phyloP scores from a whole-genome alignment of 2,797 vertebrate species.

The Atherinosoma microstoma region DNA sequence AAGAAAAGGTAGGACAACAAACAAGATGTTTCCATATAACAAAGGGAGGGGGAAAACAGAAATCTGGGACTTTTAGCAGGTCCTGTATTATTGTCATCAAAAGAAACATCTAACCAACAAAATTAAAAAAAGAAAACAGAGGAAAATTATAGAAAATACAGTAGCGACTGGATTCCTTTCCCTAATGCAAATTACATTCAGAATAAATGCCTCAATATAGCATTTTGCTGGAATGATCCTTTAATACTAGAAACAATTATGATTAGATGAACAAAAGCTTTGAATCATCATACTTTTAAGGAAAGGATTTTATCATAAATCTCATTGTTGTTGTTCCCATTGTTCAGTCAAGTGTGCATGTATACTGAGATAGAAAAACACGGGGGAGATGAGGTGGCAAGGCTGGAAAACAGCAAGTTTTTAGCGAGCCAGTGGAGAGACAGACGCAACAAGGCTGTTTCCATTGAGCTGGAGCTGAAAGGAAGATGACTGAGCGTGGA shows the following conservation, averaged over 20 bases:
- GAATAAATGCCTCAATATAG: too few relatives aligned
- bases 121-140: neutral
- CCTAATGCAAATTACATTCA: too few relatives aligned
- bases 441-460: slow-evolving; percentile 71
- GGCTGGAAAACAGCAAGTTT: slow-evolving; percentile 60
- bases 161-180: too few relatives aligned
- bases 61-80: too few relatives aligned
- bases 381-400: slow-evolving; percentile 45
- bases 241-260: too few relatives aligned
- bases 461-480: slow-evolving; percentile 66
- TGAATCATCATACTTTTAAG: too few relatives aligned
- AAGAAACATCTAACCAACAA: neutral
- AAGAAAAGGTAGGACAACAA: neutral
- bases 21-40: neutral
- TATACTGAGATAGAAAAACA: slow-evolving; percentile 27
- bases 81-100: neutral
- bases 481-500: slow-evolving; percentile 74
- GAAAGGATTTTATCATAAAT: slow-evolving; percentile 2
- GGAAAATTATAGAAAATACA: too few relatives aligned
- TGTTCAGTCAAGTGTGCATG: slow-evolving; percentile 26
- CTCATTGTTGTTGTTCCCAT: slow-evolving; percentile 18
- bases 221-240: too few relatives aligned
- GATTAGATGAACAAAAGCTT: too few relatives aligned
- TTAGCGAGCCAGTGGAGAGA: slow-evolving; percentile 48
- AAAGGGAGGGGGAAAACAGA: neutral